Evolutionary conservation across 2,888 invertebrate species (phyloP), one percentile per base, ranked within the genome.

Genomic region (Pristionchus japonicus): DNA sequence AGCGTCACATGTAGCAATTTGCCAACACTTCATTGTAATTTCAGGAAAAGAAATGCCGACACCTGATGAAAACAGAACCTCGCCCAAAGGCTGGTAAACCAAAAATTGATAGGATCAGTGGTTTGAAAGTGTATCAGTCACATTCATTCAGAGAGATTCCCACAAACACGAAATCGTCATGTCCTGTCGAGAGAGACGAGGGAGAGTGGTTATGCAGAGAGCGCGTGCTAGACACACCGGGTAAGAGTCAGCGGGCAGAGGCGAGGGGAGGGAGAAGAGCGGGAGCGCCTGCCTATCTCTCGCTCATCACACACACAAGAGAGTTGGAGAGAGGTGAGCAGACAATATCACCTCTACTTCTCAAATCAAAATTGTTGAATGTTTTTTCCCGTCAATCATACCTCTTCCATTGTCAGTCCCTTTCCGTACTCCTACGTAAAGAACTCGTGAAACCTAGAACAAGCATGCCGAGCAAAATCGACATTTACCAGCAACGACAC

Each of bases 91-190:
- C 17, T 9, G 23, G 34, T 20, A 4, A 0, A 74, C 17, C 11
- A 11, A 77, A 47, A 43, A 43, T 9, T n/a, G n/a, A 15, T 4
- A 77, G 77, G 77, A 77, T 77, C 77, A 77, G 77, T n/a, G 77
- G 43, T 40, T 47, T 77, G 77, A 27, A 77, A 23, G 47, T 17
- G 77, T 77, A 47, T 47, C 43, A 43, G 47, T 77, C 77, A 77
- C 77, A n/a, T 40, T 43, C 37, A 40, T 43, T 77, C 77, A 77
- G 43, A 47, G 77, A 77, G 77, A 77, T 77, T 77, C 77, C 77
- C 77, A 77, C 77, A 77, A 77, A 34, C n/a, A n/a, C 43, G n/a
- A 77, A 23, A 13, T 23, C 77, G 47, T 77, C 77, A 77, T 40
- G 27, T 77, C 77, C 43, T 43, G 43, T 6, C 43, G 43, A 43